Percentiles rank a stretch among this genome's conserved stretches.
These are phyloP conservation scores for Peromyscus nudipes DNA, from an alignment of 2,797 vertebrate genomes.

Conservation along the genomic window DNA sequence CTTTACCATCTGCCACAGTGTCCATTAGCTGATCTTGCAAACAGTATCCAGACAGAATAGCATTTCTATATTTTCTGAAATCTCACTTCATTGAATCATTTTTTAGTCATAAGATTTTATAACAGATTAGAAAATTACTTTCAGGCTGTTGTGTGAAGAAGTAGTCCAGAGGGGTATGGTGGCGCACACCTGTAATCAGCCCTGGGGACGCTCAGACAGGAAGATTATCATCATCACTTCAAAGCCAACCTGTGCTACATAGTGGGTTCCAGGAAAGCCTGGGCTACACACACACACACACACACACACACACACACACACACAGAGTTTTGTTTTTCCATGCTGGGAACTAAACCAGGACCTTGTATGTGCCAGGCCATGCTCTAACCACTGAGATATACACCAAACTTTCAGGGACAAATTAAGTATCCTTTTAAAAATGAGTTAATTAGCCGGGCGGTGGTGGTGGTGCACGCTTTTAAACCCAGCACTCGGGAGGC, in stretches of 20 bases:
- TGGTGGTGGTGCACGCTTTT: too few relatives aligned
- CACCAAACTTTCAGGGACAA: neutral
- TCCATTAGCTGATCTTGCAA: neutral
- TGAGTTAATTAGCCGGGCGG: neutral
- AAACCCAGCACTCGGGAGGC: too few relatives aligned
- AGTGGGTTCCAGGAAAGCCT: neutral
- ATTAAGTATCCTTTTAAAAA: neutral
- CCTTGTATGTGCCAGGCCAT: neutral
- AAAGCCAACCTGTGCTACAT: neutral
- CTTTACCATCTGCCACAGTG: neutral
- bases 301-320: neutral
- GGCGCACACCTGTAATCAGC: neutral
- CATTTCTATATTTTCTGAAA: neutral
- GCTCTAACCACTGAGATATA: too few relatives aligned
- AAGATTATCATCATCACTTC: neutral
- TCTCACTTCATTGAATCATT: neutral
- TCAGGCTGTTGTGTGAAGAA: neutral
- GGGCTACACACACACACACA: neutral
- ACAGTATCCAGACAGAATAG: neutral
- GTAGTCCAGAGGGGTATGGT: neutral
- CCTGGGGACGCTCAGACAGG: neutral
- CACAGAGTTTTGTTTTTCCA: neutral
- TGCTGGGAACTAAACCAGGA: neutral
- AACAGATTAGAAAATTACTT: neutral
- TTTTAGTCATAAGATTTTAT: conserved; percentile 6